A percentile compares a stretch with the other conserved stretches of the same genome.
Conservation (phyloP, 2,888 invertebrate genomes). For the Uropetala carovei region DNA sequence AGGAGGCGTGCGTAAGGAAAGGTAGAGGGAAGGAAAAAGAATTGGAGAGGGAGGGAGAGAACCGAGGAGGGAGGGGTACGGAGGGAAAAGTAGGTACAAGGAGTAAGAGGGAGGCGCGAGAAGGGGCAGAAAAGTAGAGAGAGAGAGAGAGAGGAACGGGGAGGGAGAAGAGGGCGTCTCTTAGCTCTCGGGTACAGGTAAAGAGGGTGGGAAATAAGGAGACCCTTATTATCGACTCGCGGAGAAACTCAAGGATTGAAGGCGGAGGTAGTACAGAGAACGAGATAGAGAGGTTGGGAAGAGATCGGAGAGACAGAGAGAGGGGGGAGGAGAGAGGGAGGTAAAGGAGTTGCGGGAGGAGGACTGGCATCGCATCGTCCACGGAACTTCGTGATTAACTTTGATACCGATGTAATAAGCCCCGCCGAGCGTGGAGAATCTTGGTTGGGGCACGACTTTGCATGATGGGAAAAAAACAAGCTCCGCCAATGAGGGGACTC, state of each 20-base stretch:
- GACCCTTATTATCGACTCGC: constrained; percentile 35
- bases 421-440: constrained; percentile 62
- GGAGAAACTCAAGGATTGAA: constrained; percentile 5
- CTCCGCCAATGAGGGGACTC: not conserved
- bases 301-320: not conserved
- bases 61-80: not conserved
- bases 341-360: not conserved
- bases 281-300: too few species aligned
- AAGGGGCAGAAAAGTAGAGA: not conserved
- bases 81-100: not conserved
- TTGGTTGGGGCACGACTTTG: constrained; percentile 64
- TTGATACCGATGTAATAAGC: constrained; percentile 63
- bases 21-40: not conserved
- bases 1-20: not conserved
- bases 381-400: constrained; percentile 59
- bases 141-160: not conserved
- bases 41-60: not conserved
- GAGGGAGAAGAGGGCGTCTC: not conserved
- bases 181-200: constrained; percentile 21
- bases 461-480: constrained; percentile 60
- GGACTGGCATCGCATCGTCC: not conserved
- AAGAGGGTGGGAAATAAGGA: not conserved
- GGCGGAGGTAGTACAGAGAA: not conserved
- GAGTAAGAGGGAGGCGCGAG: not conserved
- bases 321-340: not conserved